These are phyloP conservation scores for Poecilia latipinna DNA, from an alignment of 2,113 vertebrate genomes.

Conservation along the genomic window DNA sequence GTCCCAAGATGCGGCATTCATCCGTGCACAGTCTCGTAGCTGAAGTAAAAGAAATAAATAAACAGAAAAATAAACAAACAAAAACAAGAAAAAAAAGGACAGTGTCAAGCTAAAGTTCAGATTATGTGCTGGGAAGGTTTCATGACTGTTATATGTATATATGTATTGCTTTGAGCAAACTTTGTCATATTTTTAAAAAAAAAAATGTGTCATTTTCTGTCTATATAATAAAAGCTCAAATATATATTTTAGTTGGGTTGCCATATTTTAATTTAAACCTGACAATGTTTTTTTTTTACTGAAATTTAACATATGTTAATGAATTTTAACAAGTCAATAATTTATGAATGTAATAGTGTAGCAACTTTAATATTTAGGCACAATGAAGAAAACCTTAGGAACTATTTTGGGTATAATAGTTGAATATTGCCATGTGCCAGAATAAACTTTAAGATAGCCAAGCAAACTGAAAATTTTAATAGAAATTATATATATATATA, in stretches of 20 bases:
- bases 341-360: background rate
- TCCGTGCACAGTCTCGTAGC: constrained; percentile 96
- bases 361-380: background rate
- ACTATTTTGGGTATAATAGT: too few species aligned
- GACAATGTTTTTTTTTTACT: background rate
- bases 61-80: background rate
- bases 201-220: background rate
- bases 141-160: background rate
- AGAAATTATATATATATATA: too few species aligned
- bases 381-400: too few species aligned
- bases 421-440: too few species aligned
- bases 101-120: constrained; percentile 5
- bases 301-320: too few species aligned
- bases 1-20: constrained; percentile 93
- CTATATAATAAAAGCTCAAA: background rate
- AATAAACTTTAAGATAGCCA: too few species aligned
- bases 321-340: too few species aligned
- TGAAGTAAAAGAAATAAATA: constrained; percentile 47
- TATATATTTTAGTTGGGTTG: too few species aligned
- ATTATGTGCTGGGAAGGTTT: background rate
- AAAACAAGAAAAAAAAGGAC: background rate
- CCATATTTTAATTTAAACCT: background rate
- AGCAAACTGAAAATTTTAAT: too few species aligned
- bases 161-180: background rate
- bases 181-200: background rate